phyloP scores from a whole-genome alignment of 2,888 invertebrate species.

The Cataglyphis rosenhaueri region DNA sequence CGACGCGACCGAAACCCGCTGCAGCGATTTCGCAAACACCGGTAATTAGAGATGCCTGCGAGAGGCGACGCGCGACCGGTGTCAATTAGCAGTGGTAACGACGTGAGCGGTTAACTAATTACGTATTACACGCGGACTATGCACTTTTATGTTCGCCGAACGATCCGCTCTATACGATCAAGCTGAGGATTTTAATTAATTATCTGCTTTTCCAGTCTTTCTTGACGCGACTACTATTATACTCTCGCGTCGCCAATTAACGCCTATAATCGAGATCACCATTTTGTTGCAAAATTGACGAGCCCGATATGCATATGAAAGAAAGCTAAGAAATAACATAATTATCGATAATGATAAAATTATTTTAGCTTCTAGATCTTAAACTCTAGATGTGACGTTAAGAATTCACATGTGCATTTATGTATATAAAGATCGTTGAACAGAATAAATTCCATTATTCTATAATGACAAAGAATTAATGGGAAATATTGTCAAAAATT shows the following conservation, averaged over 20 bases:
- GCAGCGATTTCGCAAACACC: slow-evolving; percentile 12
- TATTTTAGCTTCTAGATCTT: background rate
- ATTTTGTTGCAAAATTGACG: background rate
- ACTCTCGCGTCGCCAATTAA: slow-evolving; percentile 3
- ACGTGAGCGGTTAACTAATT: slow-evolving; percentile 56
- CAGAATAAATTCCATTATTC: background rate
- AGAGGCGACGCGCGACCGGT: slow-evolving; percentile 39
- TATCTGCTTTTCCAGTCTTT: slow-evolving; percentile 30
- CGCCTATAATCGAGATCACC: slow-evolving; percentile 4
- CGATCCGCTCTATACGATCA: background rate
- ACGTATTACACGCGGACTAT: slow-evolving; percentile 16
- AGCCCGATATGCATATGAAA: background rate
- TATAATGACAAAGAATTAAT: background rate
- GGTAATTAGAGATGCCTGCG: slow-evolving; percentile 44
- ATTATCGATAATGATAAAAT: background rate
- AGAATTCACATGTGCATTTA: background rate
- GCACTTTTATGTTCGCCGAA: slow-evolving; percentile 29
- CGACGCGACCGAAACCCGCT: slow-evolving; percentile 10
- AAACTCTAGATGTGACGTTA: too few species aligned
- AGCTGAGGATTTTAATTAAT: slow-evolving; percentile 38
- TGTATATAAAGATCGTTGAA: background rate
- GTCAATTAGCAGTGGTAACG: slow-evolving; percentile 57
- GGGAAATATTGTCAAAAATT: background rate
- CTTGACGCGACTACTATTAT: slow-evolving; percentile 26
- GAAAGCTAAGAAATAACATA: background rate